Percentiles rank a stretch among this genome's conserved stretches.
Conservation (phyloP, 2,797 vertebrate species). For the Nyctalus aviator region DNA sequence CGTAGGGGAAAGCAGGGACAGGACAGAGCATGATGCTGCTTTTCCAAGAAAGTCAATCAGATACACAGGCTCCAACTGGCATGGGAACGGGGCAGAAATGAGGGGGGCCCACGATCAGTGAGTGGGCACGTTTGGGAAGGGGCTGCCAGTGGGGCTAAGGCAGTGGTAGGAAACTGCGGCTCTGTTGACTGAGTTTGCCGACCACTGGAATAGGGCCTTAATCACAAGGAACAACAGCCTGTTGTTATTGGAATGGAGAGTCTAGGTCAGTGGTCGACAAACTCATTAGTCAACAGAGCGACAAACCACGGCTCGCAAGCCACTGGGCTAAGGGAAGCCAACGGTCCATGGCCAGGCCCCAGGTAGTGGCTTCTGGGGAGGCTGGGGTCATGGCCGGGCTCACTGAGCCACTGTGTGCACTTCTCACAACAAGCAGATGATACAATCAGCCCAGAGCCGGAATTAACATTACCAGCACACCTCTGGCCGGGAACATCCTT, state of each 20-base stretch:
- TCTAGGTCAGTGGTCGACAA: no score
- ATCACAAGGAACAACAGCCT: no score
- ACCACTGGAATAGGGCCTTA: no score
- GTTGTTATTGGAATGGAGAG: no score
- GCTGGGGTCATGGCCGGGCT: neutral
- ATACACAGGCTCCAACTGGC: neutral
- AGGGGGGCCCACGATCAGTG: neutral
- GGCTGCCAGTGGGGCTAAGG: no score
- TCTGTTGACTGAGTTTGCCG: no score
- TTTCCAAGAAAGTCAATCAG: neutral
- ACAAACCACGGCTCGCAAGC: no score
- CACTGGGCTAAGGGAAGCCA: fast-evolving
- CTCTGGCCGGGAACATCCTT: neutral
- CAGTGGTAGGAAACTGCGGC: no score
- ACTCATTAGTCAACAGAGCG: no score
- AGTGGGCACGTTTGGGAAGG: neutral
- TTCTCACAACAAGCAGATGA: fast-evolving
- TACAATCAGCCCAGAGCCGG: fast-evolving
- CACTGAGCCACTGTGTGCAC: fast-evolving
- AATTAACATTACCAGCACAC: neutral
- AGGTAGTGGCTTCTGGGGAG: no score
- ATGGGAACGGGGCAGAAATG: neutral
- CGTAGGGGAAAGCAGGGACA: neutral
- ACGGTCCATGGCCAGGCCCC: no score
- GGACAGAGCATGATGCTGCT: neutral